phyloP scores from a whole-genome alignment of 1,140 invertebrate genomes.

The Paracyclopina nana region DNA sequence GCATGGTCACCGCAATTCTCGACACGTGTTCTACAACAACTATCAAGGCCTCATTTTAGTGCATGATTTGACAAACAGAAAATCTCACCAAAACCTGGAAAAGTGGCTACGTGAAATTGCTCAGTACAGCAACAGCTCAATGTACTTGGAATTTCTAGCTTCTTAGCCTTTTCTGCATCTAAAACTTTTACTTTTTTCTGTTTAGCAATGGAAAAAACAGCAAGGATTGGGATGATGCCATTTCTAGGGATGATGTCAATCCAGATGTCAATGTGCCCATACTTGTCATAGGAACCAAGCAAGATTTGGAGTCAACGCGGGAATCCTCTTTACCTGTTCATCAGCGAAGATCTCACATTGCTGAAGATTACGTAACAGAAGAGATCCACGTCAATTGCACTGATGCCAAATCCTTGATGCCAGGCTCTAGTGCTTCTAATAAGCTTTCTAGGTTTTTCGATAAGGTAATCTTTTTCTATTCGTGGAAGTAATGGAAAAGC shows the following conservation, averaged over 20 bases:
- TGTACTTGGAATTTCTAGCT: no score
- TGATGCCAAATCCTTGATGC: conserved; percentile 58
- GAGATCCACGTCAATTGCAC: conserved; percentile 37
- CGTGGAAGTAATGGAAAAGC: no score
- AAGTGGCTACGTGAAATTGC: conserved; percentile 3
- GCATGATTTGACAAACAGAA: conserved; percentile 5
- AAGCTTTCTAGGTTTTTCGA: conserved; percentile 85
- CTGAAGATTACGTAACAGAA: conserved; percentile 7
- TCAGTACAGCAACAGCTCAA: not conserved
- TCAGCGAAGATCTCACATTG: not conserved
- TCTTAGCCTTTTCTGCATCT: no score
- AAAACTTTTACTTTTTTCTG: no score
- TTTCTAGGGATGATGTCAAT: no score
- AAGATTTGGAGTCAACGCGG: not conserved
- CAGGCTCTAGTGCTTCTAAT: conserved; percentile 71
- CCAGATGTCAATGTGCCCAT: not conserved
- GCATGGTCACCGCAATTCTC: conserved; percentile 66
- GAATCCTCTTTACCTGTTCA: conserved; percentile 9
- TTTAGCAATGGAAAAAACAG: no score
- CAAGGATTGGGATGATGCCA: no score
- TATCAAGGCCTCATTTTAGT: conserved; percentile 45
- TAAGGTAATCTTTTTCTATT: conserved; percentile 72
- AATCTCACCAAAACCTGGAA: not conserved
- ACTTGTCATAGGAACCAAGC: conserved; percentile 8
- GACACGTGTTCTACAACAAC: conserved; percentile 76